Conservation (phyloP, 2,113 vertebrate genomes). For the Garra rufa region DNA sequence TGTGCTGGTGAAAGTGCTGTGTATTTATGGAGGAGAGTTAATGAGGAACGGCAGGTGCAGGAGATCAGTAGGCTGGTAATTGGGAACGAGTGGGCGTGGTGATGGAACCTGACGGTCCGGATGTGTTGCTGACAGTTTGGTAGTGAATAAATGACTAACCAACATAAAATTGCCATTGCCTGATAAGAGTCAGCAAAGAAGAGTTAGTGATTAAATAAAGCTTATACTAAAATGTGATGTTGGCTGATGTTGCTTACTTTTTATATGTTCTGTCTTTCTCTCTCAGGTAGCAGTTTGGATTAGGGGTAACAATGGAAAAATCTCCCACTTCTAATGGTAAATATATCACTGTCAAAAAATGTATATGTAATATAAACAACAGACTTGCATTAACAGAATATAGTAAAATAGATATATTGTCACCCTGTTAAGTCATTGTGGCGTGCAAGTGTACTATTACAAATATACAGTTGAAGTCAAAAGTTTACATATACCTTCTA, state of each 20-base stretch:
- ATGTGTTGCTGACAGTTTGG: no score
- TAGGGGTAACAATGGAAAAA: constrained; percentile 5
- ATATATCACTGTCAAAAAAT: neutral
- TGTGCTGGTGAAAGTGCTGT: no score
- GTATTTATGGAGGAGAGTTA: no score
- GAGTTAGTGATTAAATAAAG: neutral
- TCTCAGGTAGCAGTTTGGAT: neutral
- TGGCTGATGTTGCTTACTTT: neutral
- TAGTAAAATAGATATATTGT: neutral
- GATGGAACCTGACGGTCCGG: no score
- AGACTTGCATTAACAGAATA: neutral
- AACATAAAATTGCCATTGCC: neutral
- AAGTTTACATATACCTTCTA: no score
- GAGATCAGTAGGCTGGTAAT: no score
- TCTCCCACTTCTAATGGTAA: constrained; percentile 16
- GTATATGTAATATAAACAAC: neutral
- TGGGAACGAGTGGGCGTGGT: no score
- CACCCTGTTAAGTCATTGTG: neutral
- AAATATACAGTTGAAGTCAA: neutral
- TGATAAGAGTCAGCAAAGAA: neutral
- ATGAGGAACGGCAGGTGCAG: no score
- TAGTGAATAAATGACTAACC: neutral
- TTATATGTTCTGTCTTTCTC: neutral
- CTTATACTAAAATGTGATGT: neutral
- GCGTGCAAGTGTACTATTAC: neutral